A percentile compares a stretch with the other conserved stretches of the same genome.
These are phyloP conservation scores for Gambelia wislizenii DNA, from an alignment of 2,797 vertebrate species.

Conservation along the genomic window DNA sequence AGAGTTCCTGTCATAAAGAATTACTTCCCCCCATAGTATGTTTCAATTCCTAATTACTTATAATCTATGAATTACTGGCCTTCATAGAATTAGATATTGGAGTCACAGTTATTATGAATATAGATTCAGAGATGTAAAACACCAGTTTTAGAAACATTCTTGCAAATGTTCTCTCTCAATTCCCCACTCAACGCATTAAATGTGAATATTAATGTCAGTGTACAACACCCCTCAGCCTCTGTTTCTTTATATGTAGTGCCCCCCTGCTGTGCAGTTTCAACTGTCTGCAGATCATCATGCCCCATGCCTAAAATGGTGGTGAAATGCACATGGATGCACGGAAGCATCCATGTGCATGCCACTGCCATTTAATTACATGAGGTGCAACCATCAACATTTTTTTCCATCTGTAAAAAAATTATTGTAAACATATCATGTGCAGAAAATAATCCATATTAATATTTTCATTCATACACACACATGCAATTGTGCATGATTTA, in stretches of 20 bases:
- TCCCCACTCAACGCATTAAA: neutral
- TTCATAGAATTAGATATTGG: slow-evolving; percentile 40
- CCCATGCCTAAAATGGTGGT: no score
- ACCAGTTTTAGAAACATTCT: neutral
- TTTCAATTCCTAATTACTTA: slow-evolving; percentile 45
- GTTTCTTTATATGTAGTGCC: no score
- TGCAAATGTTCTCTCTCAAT: neutral
- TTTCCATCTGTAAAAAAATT: no score
- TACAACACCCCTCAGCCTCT: neutral
- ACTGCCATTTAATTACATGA: no score
- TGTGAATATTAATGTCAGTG: rapidly evolving
- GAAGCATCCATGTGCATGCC: no score
- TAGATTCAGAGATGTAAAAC: slow-evolving; percentile 23
- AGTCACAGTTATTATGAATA: neutral
- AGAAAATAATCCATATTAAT: no score
- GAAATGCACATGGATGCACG: no score
- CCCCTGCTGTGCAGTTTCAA: no score
- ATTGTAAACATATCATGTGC: neutral
- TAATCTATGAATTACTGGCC: slow-evolving; percentile 4
- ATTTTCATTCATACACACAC: no score
- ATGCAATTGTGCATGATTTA: neutral
- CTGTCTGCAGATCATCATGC: no score
- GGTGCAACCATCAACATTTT: no score
- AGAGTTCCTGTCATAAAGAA: slow-evolving; percentile 33
- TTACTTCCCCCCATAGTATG: slow-evolving; percentile 64